These are phyloP conservation scores for Acanthurus tractus DNA, from an alignment of 2,797 vertebrate genomes.

Conservation along the genomic window DNA sequence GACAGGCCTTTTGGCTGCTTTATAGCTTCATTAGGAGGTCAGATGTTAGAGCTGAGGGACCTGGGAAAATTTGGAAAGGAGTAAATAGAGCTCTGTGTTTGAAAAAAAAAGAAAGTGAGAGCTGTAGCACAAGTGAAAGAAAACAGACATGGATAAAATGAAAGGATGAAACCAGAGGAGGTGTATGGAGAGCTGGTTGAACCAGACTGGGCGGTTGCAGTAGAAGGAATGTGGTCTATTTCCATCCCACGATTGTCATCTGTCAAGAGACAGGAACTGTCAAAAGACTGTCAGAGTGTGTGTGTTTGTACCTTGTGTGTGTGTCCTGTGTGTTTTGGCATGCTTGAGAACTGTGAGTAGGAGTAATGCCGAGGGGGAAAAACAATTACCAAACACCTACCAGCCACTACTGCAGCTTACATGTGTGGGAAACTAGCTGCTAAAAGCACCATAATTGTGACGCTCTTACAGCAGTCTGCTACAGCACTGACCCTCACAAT, in stretches of 20 bases:
- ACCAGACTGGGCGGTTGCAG: constrained; percentile 69
- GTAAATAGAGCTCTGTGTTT: constrained; percentile 6
- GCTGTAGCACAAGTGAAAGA: background rate
- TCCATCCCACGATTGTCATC: constrained; percentile 68
- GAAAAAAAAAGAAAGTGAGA: background rate
- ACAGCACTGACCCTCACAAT: background rate
- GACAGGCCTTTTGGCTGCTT: constrained; percentile 19
- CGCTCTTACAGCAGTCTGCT: constrained; percentile 4
- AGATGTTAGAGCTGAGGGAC: constrained; percentile 9
- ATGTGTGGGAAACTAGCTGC: constrained; percentile 42
- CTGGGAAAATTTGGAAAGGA: constrained; percentile 26
- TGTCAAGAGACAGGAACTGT: constrained; percentile 69
- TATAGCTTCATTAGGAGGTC: constrained; percentile 21
- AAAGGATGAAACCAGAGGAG: constrained; percentile 15
- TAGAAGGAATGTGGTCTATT: constrained; percentile 76
- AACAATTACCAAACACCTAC: constrained; percentile 71
- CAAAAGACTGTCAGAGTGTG: constrained; percentile 49
- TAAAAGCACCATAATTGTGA: constrained; percentile 36
- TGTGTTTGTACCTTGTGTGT: background rate
- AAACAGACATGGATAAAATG: constrained; percentile 7
- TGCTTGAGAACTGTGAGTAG: constrained; percentile 60
- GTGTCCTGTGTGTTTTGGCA: constrained; percentile 26
- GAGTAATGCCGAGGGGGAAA: constrained; percentile 49
- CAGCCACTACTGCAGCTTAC: constrained; percentile 49
- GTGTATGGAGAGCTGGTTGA: constrained; percentile 52